phyloP scores from a whole-genome alignment of 2,797 vertebrate species.

The Enteromius thamalakanensis region DNA sequence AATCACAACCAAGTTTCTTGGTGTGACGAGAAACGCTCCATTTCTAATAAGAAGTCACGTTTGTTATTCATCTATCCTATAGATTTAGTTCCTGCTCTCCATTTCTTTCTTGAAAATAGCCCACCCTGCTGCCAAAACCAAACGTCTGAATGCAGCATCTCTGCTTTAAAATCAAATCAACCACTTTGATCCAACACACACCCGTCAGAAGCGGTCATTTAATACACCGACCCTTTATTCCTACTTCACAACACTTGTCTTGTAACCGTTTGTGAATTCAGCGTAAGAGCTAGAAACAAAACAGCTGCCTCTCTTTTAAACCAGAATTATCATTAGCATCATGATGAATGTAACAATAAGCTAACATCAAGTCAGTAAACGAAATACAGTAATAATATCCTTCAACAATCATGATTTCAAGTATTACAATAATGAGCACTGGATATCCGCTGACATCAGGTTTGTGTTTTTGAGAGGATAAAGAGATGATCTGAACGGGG shows the following conservation, averaged over 20 bases:
- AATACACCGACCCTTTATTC: slow-evolving; percentile 5
- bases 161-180: background rate
- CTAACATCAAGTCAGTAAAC: background rate
- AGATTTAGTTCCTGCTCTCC: background rate
- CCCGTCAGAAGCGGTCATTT: background rate
- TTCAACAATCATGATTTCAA: slow-evolving; percentile 30
- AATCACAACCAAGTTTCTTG: background rate
- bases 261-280: background rate
- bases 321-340: background rate
- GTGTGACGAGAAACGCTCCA: background rate
- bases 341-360: background rate
- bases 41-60: background rate
- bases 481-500: background rate
- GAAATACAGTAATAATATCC: slow-evolving; percentile 30
- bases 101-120: slow-evolving; percentile 4
- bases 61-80: background rate
- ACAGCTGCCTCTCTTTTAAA: slow-evolving; percentile 11
- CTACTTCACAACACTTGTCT: background rate
- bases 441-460: background rate
- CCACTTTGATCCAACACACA: background rate
- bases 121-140: background rate
- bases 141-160: background rate
- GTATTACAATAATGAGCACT: background rate
- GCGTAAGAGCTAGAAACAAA: background rate
- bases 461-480: slow-evolving; percentile 1